Evolutionary conservation across 2,113 vertebrate species (phyloP), one percentile per base, ranked within the genome.

Genomic region (Gobiocypris rarus): DNA sequence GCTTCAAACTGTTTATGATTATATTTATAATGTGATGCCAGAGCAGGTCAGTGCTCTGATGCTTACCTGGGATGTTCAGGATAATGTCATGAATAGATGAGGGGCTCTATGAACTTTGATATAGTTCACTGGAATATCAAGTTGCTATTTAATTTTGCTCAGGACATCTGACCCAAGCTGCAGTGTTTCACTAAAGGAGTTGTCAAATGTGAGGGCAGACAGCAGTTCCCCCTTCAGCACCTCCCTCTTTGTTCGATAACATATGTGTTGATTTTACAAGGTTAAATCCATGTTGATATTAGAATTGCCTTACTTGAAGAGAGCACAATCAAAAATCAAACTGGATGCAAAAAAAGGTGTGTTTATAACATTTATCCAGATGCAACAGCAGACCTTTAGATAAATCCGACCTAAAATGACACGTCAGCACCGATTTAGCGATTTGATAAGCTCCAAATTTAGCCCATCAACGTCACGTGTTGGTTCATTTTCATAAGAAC

Each of bases 361-460:
- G 65, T 9, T 41, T n/a, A n/a, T 11, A 38, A 19, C 65, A n/a
- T 41, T 69, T 45, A 45, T 48, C 38, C 38, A 24, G 22, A 45
- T 28, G 26, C 15, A 78, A n/a, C 45, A 38, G 10, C 22, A 75
- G 74, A 75, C 15, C 4, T 2, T 63, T 43, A 31, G 77, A 74
- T 19, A 54, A 24, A 15, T 58, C 38, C 22, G 17, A 52, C 73
- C n/a, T 28, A 17, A 75, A 75, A 75, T 26, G 24, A 50, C 41
- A 67, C 17, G 26, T 73, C 22, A 15, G 22, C 45, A 43, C 24
- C 9, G 59, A 82, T 86, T 80, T 84, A 85, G 50, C 17, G 8
- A 84, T 73, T 74, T 70, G 70, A 83, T 83, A 70, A 83, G 76
- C 81, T 73, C 81, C 56, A 80, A 45, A 83, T 87, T 17, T 84